phyloP scores from a whole-genome alignment of 2,888 invertebrate genomes.

The Tipula lateralis region DNA sequence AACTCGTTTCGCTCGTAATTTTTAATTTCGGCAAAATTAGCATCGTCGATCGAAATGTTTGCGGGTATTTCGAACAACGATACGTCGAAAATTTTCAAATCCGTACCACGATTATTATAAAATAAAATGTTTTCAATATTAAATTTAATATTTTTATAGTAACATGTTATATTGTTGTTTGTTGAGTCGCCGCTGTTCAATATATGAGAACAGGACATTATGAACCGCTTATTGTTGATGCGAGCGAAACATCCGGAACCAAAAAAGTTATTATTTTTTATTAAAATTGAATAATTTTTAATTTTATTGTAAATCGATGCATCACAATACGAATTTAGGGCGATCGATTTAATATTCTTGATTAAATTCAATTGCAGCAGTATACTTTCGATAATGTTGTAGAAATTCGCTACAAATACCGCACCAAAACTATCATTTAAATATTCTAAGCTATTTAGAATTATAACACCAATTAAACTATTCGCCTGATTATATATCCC shows the following conservation, averaged over 20 bases:
- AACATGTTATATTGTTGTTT: not conserved
- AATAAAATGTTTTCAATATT: not conserved
- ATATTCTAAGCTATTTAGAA: not conserved
- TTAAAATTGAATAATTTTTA: conserved; percentile 12
- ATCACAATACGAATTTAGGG: not conserved
- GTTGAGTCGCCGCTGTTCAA: not conserved
- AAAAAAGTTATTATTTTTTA: not conserved
- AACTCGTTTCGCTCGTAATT: not conserved
- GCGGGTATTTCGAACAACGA: not conserved
- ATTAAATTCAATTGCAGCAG: not conserved
- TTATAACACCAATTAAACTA: not conserved
- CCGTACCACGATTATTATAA: not conserved
- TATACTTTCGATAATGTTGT: not conserved
- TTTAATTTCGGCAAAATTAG: not conserved
- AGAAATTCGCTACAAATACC: not conserved
- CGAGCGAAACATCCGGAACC: not conserved
- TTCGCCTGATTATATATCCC: not conserved
- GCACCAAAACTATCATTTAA: not conserved
- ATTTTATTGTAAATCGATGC: not conserved
- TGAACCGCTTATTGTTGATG: not conserved
- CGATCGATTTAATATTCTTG: not conserved
- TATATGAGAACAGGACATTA: not conserved
- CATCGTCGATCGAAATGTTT: not conserved
- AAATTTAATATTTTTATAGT: not conserved
- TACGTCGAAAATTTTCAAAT: not conserved